Evolutionary conservation across 1,140 invertebrate genomes (phyloP).

Genomic region (Euura lappo): DNA sequence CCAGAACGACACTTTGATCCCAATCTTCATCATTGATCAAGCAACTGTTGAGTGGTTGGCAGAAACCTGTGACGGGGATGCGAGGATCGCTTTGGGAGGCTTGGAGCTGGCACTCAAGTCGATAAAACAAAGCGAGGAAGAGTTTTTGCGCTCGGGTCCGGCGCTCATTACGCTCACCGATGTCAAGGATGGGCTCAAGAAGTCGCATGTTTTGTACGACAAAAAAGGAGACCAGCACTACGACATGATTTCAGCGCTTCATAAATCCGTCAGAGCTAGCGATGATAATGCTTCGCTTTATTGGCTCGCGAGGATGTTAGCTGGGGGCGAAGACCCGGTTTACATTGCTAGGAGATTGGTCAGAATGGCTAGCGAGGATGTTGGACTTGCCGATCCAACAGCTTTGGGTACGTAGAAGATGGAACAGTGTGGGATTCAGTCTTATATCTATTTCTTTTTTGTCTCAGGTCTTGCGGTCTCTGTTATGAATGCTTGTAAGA

Average conservation of each 20-base stretch:
- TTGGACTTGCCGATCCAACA: slow-evolving; percentile 65
- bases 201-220: slow-evolving; percentile 79
- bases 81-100: slow-evolving; percentile 77
- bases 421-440: neutral
- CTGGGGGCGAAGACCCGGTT: slow-evolving; percentile 83
- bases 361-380: slow-evolving; percentile 79
- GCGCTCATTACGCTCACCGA: slow-evolving; percentile 65
- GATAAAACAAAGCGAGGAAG: slow-evolving; percentile 43
- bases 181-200: slow-evolving; percentile 68
- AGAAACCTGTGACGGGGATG: slow-evolving; percentile 83
- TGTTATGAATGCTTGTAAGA: slow-evolving; percentile 79
- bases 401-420: slow-evolving; percentile 58
- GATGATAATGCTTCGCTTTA: slow-evolving; percentile 84
- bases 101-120: slow-evolving; percentile 74
- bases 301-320: slow-evolving; percentile 82
- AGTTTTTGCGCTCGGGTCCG: slow-evolving; percentile 36
- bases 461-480: slow-evolving; percentile 66
- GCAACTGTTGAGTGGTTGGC: slow-evolving; percentile 73
- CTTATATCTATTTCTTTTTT: too few relatives aligned
- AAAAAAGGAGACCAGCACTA: slow-evolving; percentile 84
- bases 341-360: slow-evolving; percentile 81
- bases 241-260: slow-evolving; percentile 81
- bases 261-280: slow-evolving; percentile 85
- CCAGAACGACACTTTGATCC: slow-evolving; percentile 18
- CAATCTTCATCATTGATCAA: slow-evolving; percentile 63